Evolutionary conservation across 2,113 vertebrate species (phyloP).

Genomic region (Chloebia gouldiae): DNA sequence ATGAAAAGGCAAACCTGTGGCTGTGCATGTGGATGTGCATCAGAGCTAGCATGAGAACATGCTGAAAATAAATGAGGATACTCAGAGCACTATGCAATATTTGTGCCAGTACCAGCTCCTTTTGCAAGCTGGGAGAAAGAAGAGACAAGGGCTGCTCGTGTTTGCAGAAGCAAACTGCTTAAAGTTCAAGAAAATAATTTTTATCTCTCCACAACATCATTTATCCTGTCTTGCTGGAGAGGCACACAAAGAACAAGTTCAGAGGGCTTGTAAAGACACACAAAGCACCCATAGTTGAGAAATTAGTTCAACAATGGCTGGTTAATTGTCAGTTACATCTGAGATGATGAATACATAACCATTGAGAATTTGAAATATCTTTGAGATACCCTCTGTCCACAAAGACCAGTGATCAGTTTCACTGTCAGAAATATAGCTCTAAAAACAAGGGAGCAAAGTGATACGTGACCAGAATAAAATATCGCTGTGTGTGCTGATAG

Average conservation of each 20-base stretch:
- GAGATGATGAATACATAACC: not conserved
- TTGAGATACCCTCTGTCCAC: not conserved
- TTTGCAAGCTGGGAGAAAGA: not conserved
- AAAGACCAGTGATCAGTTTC: not conserved
- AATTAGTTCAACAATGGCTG: not conserved
- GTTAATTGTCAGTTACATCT: not conserved
- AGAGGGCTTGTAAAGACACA: not conserved
- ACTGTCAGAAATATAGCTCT: not conserved
- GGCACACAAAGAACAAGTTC: not conserved
- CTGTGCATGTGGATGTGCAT: fast-evolving
- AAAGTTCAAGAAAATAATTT: not conserved
- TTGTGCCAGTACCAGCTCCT: not conserved
- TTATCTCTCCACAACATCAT: not conserved
- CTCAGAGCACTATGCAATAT: not conserved
- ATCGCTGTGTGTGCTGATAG: no score
- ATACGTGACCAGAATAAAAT: not conserved
- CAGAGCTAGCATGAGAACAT: not conserved
- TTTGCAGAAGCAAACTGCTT: not conserved
- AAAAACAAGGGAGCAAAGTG: not conserved
- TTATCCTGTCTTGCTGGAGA: not conserved
- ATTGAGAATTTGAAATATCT: not conserved
- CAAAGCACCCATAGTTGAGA: not conserved
- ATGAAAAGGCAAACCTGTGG: not conserved
- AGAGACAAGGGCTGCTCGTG: not conserved
- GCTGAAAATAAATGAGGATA: not conserved